Evolutionary conservation across 2,797 vertebrate genomes (phyloP).

Genomic region (Spinibarbus caldwelli): DNA sequence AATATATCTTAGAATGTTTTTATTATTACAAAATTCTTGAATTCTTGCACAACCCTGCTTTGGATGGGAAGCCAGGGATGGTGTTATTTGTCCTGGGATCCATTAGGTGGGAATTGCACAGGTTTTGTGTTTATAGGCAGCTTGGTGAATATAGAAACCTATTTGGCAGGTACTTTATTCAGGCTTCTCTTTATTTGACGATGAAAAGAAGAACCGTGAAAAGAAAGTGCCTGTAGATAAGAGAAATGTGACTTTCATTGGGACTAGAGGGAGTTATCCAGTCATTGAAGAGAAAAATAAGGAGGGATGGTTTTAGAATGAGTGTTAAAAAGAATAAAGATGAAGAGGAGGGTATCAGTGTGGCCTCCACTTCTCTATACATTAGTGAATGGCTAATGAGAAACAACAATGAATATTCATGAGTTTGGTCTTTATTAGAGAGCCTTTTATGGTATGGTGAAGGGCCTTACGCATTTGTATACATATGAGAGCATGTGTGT

Average conservation of each 20-base stretch:
- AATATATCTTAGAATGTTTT: neutral
- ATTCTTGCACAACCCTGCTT: neutral
- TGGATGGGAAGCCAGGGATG: neutral
- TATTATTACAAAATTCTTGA: neutral
- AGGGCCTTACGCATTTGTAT: constrained; percentile 65
- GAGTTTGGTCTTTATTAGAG: constrained; percentile 66
- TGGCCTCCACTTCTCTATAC: constrained; percentile 42
- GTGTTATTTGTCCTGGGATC: neutral
- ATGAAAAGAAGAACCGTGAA: constrained; percentile 62
- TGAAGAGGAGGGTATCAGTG: constrained; percentile 65
- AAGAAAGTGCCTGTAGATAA: constrained; percentile 64
- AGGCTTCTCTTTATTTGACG: constrained; percentile 57
- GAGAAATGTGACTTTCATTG: constrained; percentile 73
- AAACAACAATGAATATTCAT: constrained; percentile 78
- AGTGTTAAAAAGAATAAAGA: constrained; percentile 51
- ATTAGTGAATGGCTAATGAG: constrained; percentile 71
- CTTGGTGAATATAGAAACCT: constrained; percentile 39
- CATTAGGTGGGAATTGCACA: neutral
- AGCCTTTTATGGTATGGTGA: constrained; percentile 70
- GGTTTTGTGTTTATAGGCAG: constrained; percentile 20
- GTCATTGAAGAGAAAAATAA: too few relatives aligned
- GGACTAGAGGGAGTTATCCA: constrained; percentile 69
- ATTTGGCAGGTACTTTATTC: constrained; percentile 45
- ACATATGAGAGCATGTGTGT: constrained; percentile 20
- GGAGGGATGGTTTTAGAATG: constrained; percentile 53